Conservation (phyloP, 2,888 invertebrate species). For the Scaptomyza tumidula region DNA sequence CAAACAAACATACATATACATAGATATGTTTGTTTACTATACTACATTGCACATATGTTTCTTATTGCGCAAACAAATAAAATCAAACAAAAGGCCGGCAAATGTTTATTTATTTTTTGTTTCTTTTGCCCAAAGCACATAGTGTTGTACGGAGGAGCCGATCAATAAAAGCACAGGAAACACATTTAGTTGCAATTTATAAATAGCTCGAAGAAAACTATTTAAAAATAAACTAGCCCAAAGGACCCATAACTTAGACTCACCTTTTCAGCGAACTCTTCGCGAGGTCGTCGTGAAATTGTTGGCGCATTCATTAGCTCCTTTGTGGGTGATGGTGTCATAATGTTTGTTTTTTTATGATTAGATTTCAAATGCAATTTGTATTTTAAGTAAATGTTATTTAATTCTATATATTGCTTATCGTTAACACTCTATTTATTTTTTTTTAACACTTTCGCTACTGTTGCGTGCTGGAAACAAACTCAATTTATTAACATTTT, state of each 20-base stretch:
- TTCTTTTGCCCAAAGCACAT: constrained; percentile 45
- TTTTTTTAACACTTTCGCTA: constrained; percentile 14
- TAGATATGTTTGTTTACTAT: background rate
- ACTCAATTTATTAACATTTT: constrained; percentile 48
- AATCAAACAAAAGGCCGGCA: constrained; percentile 57
- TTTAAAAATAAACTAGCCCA: constrained; percentile 16
- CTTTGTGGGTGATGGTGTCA: constrained; percentile 83
- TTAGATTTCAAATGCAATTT: constrained; percentile 14
- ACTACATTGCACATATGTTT: constrained; percentile 21
- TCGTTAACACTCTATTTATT: constrained; percentile 46
- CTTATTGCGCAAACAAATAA: constrained; percentile 58
- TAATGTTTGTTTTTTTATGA: constrained; percentile 14
- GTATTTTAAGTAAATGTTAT: constrained; percentile 39
- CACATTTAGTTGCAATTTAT: constrained; percentile 49
- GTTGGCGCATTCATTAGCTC: constrained; percentile 78
- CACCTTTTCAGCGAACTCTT: constrained; percentile 83
- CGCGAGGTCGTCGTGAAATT: constrained; percentile 82
- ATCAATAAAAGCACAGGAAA: constrained; percentile 73
- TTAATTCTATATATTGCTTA: constrained; percentile 65
- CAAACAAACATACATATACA: constrained; percentile 2
- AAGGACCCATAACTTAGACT: constrained; percentile 53
- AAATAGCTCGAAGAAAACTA: constrained; percentile 41
- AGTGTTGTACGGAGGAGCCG: constrained; percentile 32
- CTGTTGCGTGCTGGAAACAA: constrained; percentile 46
- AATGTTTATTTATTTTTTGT: constrained; percentile 58